Evolutionary conservation across 2,113 vertebrate species (phyloP).

Genomic region (Acrocephalus kingi): DNA sequence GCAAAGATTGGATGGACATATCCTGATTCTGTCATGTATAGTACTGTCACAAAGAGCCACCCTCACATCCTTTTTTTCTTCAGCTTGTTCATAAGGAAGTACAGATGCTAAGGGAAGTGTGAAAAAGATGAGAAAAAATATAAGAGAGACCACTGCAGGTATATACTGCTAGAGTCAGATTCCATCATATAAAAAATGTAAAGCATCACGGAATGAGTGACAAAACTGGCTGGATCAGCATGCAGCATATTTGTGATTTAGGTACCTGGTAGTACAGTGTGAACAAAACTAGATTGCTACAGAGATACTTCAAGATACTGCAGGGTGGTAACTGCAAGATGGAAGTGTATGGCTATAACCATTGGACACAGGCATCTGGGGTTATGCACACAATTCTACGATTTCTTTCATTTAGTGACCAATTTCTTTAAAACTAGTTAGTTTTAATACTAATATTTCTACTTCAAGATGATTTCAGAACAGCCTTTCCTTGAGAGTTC

Average conservation of each 20-base stretch:
- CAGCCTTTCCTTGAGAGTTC: neutral
- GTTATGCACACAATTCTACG: neutral
- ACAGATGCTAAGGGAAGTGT: neutral
- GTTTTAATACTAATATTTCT: neutral
- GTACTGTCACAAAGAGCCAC: neutral
- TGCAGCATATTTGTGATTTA: neutral
- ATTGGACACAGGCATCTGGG: rapidly evolving
- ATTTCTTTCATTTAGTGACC: neutral
- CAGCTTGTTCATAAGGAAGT: neutral
- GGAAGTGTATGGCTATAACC: neutral
- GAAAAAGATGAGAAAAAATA: neutral
- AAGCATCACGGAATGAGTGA: neutral
- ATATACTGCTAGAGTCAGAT: neutral
- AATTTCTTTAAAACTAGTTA: neutral
- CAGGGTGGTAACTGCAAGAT: neutral
- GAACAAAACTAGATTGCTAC: neutral
- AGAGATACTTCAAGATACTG: neutral
- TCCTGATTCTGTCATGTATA: neutral
- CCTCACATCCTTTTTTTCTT: neutral
- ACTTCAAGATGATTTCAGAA: neutral
- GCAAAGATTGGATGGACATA: neutral
- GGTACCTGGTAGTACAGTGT: rapidly evolving
- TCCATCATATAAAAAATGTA: neutral
- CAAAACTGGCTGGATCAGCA: neutral
- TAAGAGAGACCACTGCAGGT: neutral